Evolutionary conservation across 2,113 vertebrate species (phyloP).

Genomic region (Malurus elegans): DNA sequence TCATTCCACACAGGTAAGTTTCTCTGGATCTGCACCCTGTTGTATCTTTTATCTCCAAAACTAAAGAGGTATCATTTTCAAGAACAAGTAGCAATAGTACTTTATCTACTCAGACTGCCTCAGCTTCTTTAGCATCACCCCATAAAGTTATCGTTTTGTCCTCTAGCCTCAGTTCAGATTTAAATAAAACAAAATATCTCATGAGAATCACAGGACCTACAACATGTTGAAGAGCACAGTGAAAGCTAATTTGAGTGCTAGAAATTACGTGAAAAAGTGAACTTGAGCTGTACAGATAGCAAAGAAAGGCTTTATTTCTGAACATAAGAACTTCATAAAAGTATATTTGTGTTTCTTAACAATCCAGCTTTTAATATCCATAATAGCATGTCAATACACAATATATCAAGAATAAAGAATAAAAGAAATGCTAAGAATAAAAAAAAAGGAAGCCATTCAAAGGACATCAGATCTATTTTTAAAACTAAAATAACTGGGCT

Average conservation of each 20-base stretch:
- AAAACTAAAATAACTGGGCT: not conserved
- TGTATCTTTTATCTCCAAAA: not conserved
- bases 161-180: not conserved
- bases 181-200: not conserved
- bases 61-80: not conserved
- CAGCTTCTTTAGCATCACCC: not conserved
- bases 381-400: not conserved
- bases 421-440: not conserved
- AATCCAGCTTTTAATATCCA: not conserved
- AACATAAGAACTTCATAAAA: not conserved
- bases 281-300: not conserved
- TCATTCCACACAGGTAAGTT: not conserved
- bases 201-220: not conserved
- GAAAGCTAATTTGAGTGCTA: not conserved
- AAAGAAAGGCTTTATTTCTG: not conserved
- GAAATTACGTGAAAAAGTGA: not conserved
- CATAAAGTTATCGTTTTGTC: not conserved
- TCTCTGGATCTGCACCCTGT: not conserved
- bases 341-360: not conserved
- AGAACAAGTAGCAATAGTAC: not conserved
- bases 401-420: not conserved
- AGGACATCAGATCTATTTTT: accelerated
- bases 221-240: not conserved
- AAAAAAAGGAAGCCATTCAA: not conserved
- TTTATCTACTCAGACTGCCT: not conserved